Percentiles rank a stretch among this genome's conserved stretches.
These are phyloP conservation scores for Pangasianodon gigas DNA, from an alignment of 2,113 vertebrate genomes.

Conservation along the genomic window DNA sequence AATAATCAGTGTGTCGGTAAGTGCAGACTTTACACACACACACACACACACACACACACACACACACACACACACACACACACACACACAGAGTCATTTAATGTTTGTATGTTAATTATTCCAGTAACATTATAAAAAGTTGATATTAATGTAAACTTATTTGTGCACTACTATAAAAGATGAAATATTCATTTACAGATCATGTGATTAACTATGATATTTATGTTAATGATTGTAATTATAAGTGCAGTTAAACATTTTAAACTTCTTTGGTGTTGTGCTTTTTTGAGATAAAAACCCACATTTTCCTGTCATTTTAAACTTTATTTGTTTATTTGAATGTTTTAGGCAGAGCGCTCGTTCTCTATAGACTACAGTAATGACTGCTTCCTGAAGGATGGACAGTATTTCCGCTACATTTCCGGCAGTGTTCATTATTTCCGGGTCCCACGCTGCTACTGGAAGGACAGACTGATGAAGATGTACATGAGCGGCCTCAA, in stretches of 20 bases:
- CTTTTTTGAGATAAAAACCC: neutral
- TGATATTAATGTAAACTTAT: too few species aligned
- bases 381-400: conserved; percentile 86
- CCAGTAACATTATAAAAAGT: neutral
- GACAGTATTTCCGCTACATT: conserved; percentile 83
- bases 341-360: conserved; percentile 66
- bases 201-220: neutral
- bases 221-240: neutral
- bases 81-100: neutral
- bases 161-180: neutral
- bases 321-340: neutral
- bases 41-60: neutral
- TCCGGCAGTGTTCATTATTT: conserved; percentile 95
- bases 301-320: neutral
- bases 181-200: neutral
- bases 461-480: conserved; percentile 89
- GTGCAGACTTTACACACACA: neutral
- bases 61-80: neutral
- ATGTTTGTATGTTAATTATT: neutral
- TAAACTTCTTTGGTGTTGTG: neutral
- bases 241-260: neutral
- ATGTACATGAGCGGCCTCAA: conserved; percentile 93
- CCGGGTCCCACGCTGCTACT: conserved; percentile 83
- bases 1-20: neutral
- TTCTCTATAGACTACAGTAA: conserved; percentile 84